Evolutionary conservation across 2,888 invertebrate species (phyloP).

Genomic region (Coelopa pilipes): DNA sequence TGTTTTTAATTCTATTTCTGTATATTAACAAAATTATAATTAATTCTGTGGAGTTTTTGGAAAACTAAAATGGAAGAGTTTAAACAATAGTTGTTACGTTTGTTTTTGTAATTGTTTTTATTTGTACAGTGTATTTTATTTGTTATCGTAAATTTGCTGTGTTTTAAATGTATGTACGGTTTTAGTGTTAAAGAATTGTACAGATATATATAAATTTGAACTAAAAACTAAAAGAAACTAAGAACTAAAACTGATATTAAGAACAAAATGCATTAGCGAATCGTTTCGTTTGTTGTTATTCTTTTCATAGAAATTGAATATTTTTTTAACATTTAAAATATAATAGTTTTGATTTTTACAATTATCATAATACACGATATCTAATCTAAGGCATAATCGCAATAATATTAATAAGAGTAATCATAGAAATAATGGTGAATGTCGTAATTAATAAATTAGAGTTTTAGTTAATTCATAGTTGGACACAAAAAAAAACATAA

Average conservation of each 20-base stretch:
- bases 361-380: constrained; percentile 3
- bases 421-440: background rate
- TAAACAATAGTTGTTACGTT: constrained; percentile 8
- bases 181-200: constrained; percentile 37
- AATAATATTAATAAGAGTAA: background rate
- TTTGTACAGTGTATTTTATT: constrained; percentile 16
- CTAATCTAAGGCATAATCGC: constrained; percentile 11
- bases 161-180: background rate
- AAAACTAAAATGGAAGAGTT: too few relatives aligned
- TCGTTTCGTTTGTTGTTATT: constrained; percentile 13
- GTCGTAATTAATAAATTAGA: constrained; percentile 9
- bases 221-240: constrained; percentile 20
- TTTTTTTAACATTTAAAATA: background rate
- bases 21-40: background rate
- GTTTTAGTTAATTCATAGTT: background rate
- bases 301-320: constrained; percentile 8
- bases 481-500: constrained; percentile 28
- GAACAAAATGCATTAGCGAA: constrained; percentile 7
- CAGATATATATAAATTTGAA: constrained; percentile 8
- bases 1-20: constrained; percentile 5
- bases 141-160: constrained; percentile 29
- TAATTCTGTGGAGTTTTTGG: background rate
- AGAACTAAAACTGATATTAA: constrained; percentile 6
- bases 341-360: constrained; percentile 19
- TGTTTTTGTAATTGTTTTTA: constrained; percentile 12